phyloP scores from a whole-genome alignment of 2,888 invertebrate genomes.

The Perithous albicinctus region DNA sequence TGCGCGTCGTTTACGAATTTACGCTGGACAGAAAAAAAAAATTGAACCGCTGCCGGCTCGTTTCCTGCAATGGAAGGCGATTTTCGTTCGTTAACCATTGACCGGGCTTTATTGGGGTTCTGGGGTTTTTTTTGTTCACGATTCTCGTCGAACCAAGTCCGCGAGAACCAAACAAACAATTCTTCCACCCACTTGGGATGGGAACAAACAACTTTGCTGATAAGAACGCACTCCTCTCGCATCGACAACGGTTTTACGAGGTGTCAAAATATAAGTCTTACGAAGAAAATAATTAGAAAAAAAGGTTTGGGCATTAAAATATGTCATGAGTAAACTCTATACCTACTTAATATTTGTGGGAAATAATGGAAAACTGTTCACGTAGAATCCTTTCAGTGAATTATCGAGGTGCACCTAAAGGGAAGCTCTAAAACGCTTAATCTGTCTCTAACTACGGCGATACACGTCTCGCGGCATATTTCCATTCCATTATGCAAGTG shows the following conservation, averaged over 20 bases:
- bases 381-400: constrained; percentile 72
- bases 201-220: constrained; percentile 44
- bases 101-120: constrained; percentile 77
- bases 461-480: constrained; percentile 82
- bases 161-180: constrained; percentile 30
- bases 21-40: constrained; percentile 71
- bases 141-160: constrained; percentile 42
- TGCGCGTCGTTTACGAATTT: constrained; percentile 80
- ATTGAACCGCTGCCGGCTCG: constrained; percentile 71
- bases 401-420: constrained; percentile 71
- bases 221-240: constrained; percentile 34
- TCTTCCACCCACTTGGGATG: constrained; percentile 1
- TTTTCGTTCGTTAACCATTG: constrained; percentile 82
- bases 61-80: constrained; percentile 71
- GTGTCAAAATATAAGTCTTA: background rate
- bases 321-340: background rate
- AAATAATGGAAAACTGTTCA: background rate
- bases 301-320: constrained; percentile 1
- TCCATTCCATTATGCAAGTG: constrained; percentile 83
- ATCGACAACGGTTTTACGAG: constrained; percentile 29
- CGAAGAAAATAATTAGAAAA: constrained; percentile 29
- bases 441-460: constrained; percentile 82
- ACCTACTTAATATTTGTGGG: background rate
- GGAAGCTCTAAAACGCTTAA: constrained; percentile 81
- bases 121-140: constrained; percentile 48